Conservation (phyloP, 2,113 vertebrate species). For the Oryctolagus cuniculus region mOryCun1.1 NC_091440.1:37165501-37166000, state of each 20-base stretch:
- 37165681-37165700: too few relatives aligned
- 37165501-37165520: too few relatives aligned
- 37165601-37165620: too few relatives aligned
- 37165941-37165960: not conserved
- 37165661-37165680: too few relatives aligned
- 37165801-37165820: not conserved
- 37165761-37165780: not conserved
- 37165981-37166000: not conserved
- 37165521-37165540: too few relatives aligned
- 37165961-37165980: conserved; percentile 29
- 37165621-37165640: too few relatives aligned
- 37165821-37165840: not conserved
- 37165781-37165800: conserved; percentile 2
- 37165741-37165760: not conserved
- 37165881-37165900: not conserved
- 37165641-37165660: too few relatives aligned
- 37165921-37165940: not conserved
- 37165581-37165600: too few relatives aligned
- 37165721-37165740: not conserved
- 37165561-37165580: too few relatives aligned
- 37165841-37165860: not conserved
- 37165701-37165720: too few relatives aligned
- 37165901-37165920: conserved; percentile 13
- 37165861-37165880: not conserved
- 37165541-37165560: too few relatives aligned